These are phyloP conservation scores for Drosophila rufa DNA, from an alignment of 1,140 invertebrate species.

Conservation along the genomic window DNA sequence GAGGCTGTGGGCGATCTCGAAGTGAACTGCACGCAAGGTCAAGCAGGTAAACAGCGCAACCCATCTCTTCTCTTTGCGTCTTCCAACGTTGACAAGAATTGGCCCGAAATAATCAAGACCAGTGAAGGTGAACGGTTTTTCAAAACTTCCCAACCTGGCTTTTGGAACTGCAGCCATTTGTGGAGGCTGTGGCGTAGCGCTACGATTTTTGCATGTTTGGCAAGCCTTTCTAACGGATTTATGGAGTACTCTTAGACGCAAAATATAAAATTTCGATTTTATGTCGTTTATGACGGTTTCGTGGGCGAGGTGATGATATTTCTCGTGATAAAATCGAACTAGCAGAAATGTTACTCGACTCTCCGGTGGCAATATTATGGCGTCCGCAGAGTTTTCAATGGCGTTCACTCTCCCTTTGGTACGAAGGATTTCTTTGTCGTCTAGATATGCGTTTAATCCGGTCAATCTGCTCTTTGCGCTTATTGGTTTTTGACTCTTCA, in stretches of 20 bases:
- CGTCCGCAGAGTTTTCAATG: too few relatives aligned
- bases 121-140: conserved; percentile 4
- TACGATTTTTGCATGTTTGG: background rate
- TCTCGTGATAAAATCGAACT: too few relatives aligned
- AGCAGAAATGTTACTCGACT: too few relatives aligned
- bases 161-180: background rate
- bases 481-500: background rate
- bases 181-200: background rate
- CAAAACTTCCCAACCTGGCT: background rate
- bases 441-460: background rate
- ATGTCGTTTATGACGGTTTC: too few relatives aligned
- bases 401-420: too few relatives aligned
- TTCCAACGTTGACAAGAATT: conserved; percentile 3
- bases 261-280: too few relatives aligned
- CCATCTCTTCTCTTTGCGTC: background rate
- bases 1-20: background rate
- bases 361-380: too few relatives aligned
- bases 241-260: too few relatives aligned
- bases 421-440: too few relatives aligned
- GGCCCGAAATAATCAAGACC: conserved; percentile 6
- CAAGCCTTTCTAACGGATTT: too few relatives aligned
- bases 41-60: background rate
- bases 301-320: too few relatives aligned
- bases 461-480: background rate
- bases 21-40: conserved; percentile 6